Conservation (phyloP, 2,113 vertebrate species). For the Ptilorrhoa leucosticta region DNA sequence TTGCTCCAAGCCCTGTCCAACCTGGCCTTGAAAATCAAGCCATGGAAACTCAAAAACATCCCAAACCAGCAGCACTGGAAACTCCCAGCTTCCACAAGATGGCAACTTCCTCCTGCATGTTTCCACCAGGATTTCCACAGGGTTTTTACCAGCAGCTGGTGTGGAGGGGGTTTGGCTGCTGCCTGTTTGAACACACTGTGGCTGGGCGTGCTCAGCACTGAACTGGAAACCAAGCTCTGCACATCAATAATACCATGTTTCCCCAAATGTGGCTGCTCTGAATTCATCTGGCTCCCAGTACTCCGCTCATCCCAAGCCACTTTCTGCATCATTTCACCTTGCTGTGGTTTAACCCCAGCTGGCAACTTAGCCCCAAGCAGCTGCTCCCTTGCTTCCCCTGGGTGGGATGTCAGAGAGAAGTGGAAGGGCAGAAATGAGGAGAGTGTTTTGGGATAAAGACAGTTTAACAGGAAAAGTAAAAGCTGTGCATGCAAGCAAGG, state of each 20-base stretch:
- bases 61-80: neutral
- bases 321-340: neutral
- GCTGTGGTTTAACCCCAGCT: neutral
- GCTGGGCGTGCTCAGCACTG: neutral
- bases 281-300: neutral
- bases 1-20: neutral
- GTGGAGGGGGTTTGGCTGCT: neutral
- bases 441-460: neutral
- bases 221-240: neutral
- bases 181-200: neutral
- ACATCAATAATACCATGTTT: accelerated
- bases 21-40: neutral
- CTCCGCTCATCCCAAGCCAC: neutral
- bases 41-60: neutral
- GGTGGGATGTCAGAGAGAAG: neutral
- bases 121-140: neutral
- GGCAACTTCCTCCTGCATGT: neutral
- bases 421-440: neutral
- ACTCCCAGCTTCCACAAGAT: neutral
- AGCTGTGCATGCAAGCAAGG: neutral
- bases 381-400: neutral
- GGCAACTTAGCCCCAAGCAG: neutral
- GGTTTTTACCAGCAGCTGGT: neutral
- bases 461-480: neutral
- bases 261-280: neutral